phyloP scores from a whole-genome alignment of 2,888 invertebrate species.

The Cantharis lateralis region DNA sequence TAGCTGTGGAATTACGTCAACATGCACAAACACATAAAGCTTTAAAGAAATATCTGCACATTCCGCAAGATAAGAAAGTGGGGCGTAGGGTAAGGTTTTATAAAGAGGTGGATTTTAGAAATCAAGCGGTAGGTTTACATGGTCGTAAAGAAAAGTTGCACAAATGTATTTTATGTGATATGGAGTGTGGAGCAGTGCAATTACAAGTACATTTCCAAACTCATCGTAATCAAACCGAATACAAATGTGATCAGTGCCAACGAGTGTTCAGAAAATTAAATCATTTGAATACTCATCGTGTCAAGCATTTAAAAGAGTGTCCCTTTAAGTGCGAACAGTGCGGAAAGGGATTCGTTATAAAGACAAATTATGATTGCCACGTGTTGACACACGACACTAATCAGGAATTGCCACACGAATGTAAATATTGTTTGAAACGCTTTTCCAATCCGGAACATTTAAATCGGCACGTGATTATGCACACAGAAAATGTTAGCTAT shows the following conservation, averaged over 20 bases:
- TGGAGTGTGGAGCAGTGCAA: conserved; percentile 36
- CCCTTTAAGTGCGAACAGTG: conserved; percentile 46
- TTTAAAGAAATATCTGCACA: conserved; percentile 43
- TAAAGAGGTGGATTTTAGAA: conserved; percentile 10
- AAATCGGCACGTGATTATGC: conserved; percentile 43
- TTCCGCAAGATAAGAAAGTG: conserved; percentile 36
- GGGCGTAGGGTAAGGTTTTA: conserved; percentile 31
- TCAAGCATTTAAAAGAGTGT: conserved; percentile 46
- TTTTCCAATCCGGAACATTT: conserved; percentile 48
- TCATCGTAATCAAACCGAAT: conserved; percentile 42
- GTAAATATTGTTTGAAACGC: conserved; percentile 42
- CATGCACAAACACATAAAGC: conserved; percentile 45
- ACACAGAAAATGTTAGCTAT: conserved; percentile 46
- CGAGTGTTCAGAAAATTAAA: conserved; percentile 45
- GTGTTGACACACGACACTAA: conserved; percentile 41
- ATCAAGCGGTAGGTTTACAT: conserved; percentile 28
- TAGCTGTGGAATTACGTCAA: conserved; percentile 39
- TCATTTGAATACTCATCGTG: conserved; percentile 45
- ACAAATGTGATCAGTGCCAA: conserved; percentile 44
- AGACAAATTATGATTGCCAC: conserved; percentile 46
- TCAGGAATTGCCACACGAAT: conserved; percentile 44
- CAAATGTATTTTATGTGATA: conserved; percentile 42
- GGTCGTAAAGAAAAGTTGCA: conserved; percentile 38
- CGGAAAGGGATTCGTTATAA: conserved; percentile 46
- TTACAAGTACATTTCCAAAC: conserved; percentile 41